phyloP scores from a whole-genome alignment of 2,113 vertebrate genomes.

The Protobothrops mucrosquamatus region DNA sequence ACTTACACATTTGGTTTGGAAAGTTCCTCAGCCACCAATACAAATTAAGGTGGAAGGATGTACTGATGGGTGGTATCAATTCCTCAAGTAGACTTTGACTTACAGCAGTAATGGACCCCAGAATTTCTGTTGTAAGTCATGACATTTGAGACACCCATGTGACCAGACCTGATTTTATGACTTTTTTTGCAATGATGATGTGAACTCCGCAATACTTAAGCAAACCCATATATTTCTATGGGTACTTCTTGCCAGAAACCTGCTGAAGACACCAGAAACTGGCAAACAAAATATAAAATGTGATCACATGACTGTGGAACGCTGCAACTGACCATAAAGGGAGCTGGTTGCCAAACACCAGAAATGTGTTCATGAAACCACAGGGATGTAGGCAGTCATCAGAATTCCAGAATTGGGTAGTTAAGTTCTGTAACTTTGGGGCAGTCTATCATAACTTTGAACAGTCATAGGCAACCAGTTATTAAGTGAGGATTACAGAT shows the following conservation, averaged over 20 bases:
- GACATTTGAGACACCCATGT: not conserved
- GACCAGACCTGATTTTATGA: not conserved
- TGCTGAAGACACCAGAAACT: not conserved
- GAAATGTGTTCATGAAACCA: not conserved
- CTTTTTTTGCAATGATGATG: not conserved
- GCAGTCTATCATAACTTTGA: not conserved
- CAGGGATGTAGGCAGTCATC: not conserved
- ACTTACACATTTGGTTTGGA: not conserved
- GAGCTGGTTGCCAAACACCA: not conserved
- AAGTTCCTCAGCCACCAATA: not conserved
- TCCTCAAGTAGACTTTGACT: not conserved
- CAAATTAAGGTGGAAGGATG: not conserved
- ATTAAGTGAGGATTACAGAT: not conserved
- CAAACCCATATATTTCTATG: not conserved
- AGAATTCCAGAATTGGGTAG: not conserved
- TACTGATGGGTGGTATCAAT: not conserved
- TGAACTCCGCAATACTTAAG: not conserved
- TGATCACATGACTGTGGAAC: not conserved
- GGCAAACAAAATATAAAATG: not conserved
- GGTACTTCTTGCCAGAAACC: not conserved
- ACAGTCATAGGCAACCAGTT: not conserved
- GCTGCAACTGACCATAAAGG: not conserved
- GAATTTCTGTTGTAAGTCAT: not conserved
- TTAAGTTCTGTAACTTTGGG: not conserved
- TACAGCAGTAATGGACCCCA: not conserved